phyloP scores from a whole-genome alignment of 1,140 invertebrate species.

The Drosophila ananassae region DNA sequence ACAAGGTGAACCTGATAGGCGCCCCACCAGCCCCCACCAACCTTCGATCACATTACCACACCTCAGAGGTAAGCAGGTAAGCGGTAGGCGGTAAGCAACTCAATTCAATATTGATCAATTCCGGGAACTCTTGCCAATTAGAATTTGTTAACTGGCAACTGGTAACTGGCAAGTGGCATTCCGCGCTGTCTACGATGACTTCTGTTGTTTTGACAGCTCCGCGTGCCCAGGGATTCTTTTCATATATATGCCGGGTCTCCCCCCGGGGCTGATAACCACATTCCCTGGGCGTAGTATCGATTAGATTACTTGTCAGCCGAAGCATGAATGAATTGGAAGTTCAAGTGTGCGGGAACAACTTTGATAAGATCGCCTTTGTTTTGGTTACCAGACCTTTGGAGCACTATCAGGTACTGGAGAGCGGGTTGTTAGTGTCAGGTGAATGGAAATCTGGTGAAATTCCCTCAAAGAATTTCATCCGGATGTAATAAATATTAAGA shows the following conservation, averaged over 20 bases:
- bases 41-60: conserved; percentile 15
- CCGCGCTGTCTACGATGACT: conserved; percentile 39
- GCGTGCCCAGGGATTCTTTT: conserved; percentile 9
- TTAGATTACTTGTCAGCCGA: conserved; percentile 20
- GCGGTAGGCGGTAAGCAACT: conserved; percentile 12
- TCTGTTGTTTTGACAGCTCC: conserved; percentile 41
- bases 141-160: conserved; percentile 42
- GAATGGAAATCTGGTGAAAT: conserved; percentile 17
- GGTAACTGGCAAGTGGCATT: conserved; percentile 38
- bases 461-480: background rate
- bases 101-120: conserved; percentile 22
- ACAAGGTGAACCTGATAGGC: conserved; percentile 52
- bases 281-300: conserved; percentile 33
- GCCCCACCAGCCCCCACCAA: conserved; percentile 9
- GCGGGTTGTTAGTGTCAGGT: background rate
- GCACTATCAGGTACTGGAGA: background rate
- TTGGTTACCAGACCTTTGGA: conserved; percentile 20
- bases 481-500: background rate
- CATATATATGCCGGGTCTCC: conserved; percentile 7
- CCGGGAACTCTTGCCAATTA: conserved; percentile 50
- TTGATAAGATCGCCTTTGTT: conserved; percentile 27
- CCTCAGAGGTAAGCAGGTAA: conserved; percentile 22
- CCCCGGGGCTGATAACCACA: conserved; percentile 30
- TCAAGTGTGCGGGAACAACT: conserved; percentile 26
- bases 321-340: conserved; percentile 45